Percentiles rank a stretch among this genome's conserved stretches.
Evolutionary conservation across 1,140 invertebrate species (phyloP).

Genomic region (Medauroidea extradentata): DNA sequence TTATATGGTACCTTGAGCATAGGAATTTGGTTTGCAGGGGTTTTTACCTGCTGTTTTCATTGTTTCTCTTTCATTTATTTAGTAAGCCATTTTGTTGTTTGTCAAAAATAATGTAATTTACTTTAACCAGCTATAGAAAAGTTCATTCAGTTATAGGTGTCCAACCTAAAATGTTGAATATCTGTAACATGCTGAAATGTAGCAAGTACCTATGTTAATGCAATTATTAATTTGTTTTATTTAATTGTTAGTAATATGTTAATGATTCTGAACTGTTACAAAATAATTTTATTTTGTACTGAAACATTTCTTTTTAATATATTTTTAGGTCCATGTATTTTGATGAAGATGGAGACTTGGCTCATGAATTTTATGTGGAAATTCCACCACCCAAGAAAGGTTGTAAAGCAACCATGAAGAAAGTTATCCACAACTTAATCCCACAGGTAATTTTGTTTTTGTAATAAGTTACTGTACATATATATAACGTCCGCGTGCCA

Average conservation of each 20-base stretch:
- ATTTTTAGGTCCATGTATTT: constrained; percentile 47
- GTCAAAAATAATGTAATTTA: too few relatives aligned
- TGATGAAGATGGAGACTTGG: constrained; percentile 51
- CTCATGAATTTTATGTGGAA: constrained; percentile 51
- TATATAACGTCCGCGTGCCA: too few relatives aligned
- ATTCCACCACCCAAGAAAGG: constrained; percentile 32
- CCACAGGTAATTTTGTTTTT: constrained; percentile 37
- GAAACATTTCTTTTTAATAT: constrained; percentile 9
- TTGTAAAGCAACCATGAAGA: constrained; percentile 36
- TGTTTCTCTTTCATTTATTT: too few relatives aligned
- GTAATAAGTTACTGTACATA: neutral
- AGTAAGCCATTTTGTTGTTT: too few relatives aligned
- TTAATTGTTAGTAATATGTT: neutral
- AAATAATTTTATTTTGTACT: neutral
- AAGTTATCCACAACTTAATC: constrained; percentile 35
- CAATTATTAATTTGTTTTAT: neutral
- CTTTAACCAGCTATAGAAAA: neutral
- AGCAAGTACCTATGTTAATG: neutral
- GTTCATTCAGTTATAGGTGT: neutral
- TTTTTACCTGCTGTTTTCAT: too few relatives aligned
- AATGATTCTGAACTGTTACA: neutral
- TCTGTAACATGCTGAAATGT: neutral
- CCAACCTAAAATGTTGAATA: neutral
- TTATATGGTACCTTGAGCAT: too few relatives aligned
- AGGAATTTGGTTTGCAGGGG: too few relatives aligned